Base-by-base conservation (phyloP, 2,888 invertebrate genomes). In the Gymnoscelis rufifasciata region DNA sequence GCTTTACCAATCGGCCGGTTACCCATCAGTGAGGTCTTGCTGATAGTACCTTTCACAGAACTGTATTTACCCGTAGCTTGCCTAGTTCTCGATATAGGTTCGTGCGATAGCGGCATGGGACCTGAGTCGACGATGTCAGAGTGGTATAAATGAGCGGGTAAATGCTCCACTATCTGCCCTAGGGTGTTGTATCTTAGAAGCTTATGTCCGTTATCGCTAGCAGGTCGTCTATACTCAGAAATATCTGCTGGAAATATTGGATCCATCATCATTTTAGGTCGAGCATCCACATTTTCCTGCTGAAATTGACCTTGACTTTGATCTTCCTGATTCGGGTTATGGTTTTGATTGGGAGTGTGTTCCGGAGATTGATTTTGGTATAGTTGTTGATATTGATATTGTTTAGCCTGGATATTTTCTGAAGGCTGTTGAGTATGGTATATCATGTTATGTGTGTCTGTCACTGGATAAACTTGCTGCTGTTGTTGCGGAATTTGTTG, bases 111-210 rank as follows among this genome's bases (percentile, higher is more conserved):
- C 5, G 19, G 2, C 19, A 19, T 19, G 5, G 19, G 19, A 19
- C 19, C 19, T 19, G 19, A 19, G 19, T 72, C 66, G 42, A 66
- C 65, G 8, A 48, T 50, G n/a, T 58, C 53, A 12, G 51, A 50
- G 14, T 66, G 71, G 47, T 69, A 84, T 29, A 64, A 41, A 28
- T 60, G 61, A 1, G 72, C 70, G 11, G 80, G 72, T n/a, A 77
- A n/a, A 58, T 75, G 62, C 54, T 83, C 68, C 15, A 86, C 61
- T 14, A 82, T 83, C 51, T 86, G 86, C 2, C 86, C 87, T 26
- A 87, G 64, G n/a, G 83, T 83, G 44, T 87, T 86, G 47, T 74
- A 83, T 5, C 14, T 72, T 58, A 19, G 59, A 66, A 52, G 15
- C 51, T 59, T 45, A 64, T 50, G 1, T 52, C 19, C 19, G 5